Conservation (phyloP, 2,113 vertebrate species). For the Casuarius casuarius region DNA sequence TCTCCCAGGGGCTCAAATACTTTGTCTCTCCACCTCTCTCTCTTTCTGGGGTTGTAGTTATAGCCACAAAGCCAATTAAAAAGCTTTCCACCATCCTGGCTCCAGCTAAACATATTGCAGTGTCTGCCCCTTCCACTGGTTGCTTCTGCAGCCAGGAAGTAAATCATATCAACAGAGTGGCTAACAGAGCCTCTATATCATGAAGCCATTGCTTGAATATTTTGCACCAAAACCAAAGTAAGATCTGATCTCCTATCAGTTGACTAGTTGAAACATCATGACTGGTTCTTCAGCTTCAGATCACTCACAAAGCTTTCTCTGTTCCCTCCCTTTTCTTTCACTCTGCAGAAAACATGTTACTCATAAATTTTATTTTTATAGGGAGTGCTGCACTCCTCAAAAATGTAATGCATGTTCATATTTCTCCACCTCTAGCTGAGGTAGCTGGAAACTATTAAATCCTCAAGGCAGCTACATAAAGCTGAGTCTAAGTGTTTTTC, state of each 20-base stretch:
- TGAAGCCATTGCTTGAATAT: neutral
- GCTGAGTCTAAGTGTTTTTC: neutral
- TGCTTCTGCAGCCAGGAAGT: neutral
- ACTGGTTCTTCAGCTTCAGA: neutral
- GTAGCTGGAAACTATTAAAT: neutral
- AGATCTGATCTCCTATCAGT: neutral
- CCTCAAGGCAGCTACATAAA: neutral
- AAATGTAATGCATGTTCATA: neutral
- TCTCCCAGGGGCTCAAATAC: neutral
- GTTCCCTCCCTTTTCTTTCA: neutral
- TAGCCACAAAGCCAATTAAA: neutral
- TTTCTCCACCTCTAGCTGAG: neutral
- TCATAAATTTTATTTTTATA: neutral
- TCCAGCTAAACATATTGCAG: neutral
- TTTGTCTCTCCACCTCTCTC: neutral
- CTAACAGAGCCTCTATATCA: neutral
- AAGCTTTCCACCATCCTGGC: neutral
- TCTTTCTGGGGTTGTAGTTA: neutral
- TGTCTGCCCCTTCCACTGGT: neutral
- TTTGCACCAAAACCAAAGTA: neutral
- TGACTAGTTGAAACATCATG: rapidly evolving
- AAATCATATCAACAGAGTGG: neutral
- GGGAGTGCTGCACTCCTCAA: neutral
- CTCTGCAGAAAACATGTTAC: neutral
- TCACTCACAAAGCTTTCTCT: neutral